Base-by-base conservation (phyloP, 1,140 invertebrate genomes). In the Prorops nasuta region DNA sequence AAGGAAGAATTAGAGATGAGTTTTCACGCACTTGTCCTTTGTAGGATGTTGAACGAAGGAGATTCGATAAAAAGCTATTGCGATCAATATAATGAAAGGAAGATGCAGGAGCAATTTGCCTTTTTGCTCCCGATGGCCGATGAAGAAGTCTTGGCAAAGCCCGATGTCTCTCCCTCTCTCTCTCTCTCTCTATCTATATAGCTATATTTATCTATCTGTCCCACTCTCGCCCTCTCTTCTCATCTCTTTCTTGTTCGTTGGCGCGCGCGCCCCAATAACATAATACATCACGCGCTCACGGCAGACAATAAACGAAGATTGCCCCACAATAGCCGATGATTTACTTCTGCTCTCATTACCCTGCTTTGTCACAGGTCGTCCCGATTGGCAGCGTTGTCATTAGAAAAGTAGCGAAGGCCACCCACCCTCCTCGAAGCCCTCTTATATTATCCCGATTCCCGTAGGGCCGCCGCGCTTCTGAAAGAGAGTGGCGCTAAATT, bases 281-380 rank as follows among this genome's bases (percentile, higher is more conserved):
- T 71, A 71, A 72, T 72, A 69, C 67, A 70, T 64, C 56, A 66
- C 64, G 63, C 65, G 58, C 61, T 56, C 45, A 47, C 38, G 44
- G 38, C 69, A 71, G 63, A 73, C 71, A 73, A 73, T 73, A 70
- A 57, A 22, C 58, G 55, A 49, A 47, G 67, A 72, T 72, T 72
- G 70, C 63, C 63, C 63, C 64, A 73, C 71, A 73, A 73, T 73
- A 60, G 64, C 31, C 67, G 65, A 72, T 73, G 69, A 73, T 73
- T 73, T 70, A 72, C 66, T 70, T 66, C 58, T 67, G 58, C 65
- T 71, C 67, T 72, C 69, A 71, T 72, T 72, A 71, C 65, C 66
- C 59, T 60, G 63, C 66, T 64, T 72, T 71, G 68, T 72, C 62
- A 63, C 60, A 21, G 53, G 41, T 46, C 64, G 57, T 56, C 58